Evolutionary conservation across 1,140 invertebrate genomes (phyloP).

Genomic region (Tribolium castaneum): DNA sequence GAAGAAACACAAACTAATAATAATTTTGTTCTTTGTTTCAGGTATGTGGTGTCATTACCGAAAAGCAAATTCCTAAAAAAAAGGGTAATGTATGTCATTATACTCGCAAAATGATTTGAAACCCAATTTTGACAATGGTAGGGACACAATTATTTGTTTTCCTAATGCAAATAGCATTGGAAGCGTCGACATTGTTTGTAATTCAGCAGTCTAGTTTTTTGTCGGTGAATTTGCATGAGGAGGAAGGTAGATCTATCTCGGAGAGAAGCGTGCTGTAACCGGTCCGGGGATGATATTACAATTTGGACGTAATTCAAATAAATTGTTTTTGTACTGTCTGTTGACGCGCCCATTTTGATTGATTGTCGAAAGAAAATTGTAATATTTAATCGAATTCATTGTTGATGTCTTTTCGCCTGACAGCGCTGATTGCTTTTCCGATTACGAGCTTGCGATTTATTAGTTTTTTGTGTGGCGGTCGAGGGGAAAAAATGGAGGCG

Average conservation of each 20-base stretch:
- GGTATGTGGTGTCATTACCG: too few relatives aligned
- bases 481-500: neutral
- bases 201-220: neutral
- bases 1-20: too few relatives aligned
- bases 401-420: conserved; percentile 29
- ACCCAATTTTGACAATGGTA: neutral
- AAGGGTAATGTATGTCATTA: too few relatives aligned
- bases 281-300: conserved; percentile 1
- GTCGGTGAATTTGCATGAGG: neutral
- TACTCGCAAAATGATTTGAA: too few relatives aligned
- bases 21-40: too few relatives aligned
- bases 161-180: neutral
- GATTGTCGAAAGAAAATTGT: conserved; percentile 25
- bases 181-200: neutral
- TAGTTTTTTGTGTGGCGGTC: conserved; percentile 27
- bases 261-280: neutral
- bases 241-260: neutral
- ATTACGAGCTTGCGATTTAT: conserved; percentile 30
- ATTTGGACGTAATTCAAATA: conserved; percentile 15
- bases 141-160: neutral
- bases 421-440: conserved; percentile 30
- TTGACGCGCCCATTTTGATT: conserved; percentile 23
- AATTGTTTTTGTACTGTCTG: conserved; percentile 16
- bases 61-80: too few relatives aligned
- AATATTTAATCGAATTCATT: conserved; percentile 33